phyloP scores from a whole-genome alignment of 2,797 vertebrate species.

The Enteromius anoplus region DNA sequence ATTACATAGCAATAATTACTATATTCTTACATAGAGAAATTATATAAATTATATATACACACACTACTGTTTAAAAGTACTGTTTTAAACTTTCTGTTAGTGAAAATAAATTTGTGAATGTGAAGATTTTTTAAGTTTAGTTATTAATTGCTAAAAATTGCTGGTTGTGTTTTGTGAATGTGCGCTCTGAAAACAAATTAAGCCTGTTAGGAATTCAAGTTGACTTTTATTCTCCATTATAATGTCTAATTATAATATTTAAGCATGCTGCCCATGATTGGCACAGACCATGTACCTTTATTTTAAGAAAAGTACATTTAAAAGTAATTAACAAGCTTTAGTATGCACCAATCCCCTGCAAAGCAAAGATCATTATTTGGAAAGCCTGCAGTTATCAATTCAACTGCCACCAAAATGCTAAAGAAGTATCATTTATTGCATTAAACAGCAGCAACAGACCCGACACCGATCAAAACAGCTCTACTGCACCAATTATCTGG shows the following conservation, averaged over 20 bases:
- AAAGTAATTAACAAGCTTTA: neutral
- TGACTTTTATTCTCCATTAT: neutral
- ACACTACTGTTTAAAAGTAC: neutral
- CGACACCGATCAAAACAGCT: constrained; percentile 17
- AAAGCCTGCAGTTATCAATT: constrained; percentile 1
- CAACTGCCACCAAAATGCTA: constrained; percentile 4
- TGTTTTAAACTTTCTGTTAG: too few relatives aligned
- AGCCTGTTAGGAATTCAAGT: neutral
- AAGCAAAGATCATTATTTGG: neutral
- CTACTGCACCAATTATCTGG: neutral
- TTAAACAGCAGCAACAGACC: constrained; percentile 22
- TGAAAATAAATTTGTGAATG: too few relatives aligned
- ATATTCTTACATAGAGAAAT: neutral
- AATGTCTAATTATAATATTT: neutral
- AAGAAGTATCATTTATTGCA: neutral
- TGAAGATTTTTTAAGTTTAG: too few relatives aligned
- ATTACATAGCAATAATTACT: neutral
- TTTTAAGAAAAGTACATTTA: neutral
- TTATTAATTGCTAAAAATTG: neutral
- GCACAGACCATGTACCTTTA: neutral
- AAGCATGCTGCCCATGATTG: neutral
- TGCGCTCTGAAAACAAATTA: neutral
- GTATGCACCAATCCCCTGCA: neutral
- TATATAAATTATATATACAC: neutral
- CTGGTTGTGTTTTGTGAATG: neutral